Evolutionary conservation across 2,113 vertebrate genomes (phyloP), one percentile per base, ranked within the genome.

Genomic region (Symphodus melops): DNA sequence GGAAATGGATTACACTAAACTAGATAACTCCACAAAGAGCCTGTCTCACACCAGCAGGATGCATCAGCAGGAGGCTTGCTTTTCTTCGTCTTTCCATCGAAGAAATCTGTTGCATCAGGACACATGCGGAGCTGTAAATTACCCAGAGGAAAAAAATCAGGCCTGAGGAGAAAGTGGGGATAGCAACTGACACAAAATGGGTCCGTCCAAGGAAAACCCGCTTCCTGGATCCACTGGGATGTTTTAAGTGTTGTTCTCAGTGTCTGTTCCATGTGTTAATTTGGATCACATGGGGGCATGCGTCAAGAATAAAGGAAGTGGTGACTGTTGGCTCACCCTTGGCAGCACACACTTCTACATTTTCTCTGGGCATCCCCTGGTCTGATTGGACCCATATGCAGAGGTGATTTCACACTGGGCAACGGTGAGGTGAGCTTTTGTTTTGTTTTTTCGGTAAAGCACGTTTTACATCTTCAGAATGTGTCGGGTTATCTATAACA

Each of bases 311-410:
- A 71, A 72, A 70, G 20, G 36, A 73, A 79, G 55, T 62, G 33
- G 42, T 85, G 79, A 81, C 74, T 79, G 70, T 33, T 83, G 79
- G 80, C 78, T 88, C 82, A 76, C 77, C 68, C 72, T 68, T 14
- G 1, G 0, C 51, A 57, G 57, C 64, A 44, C 65, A 76, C 83
- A 83, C 78, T 66, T 77, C 65, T 75, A 57, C 68, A 36, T 71
- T 71, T 74, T 81, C 46, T 79, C 25, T 36, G 78, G 81, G 89
- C 72, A 88, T 80, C 61, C 77, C 53, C 56, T 73, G 12, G 60
- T 72, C 65, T 89, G 80, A 92, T 90, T 88, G 81, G 73, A 75
- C 67, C 75, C 89, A 91, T 52, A 87, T 91, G 92, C 58, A 70
- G 64, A 66, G 57, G 72, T 75, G 76, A 68, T 77, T 84, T 81